phyloP scores from a whole-genome alignment of 2,113 vertebrate species.

The Rhagologus leucostigma region DNA sequence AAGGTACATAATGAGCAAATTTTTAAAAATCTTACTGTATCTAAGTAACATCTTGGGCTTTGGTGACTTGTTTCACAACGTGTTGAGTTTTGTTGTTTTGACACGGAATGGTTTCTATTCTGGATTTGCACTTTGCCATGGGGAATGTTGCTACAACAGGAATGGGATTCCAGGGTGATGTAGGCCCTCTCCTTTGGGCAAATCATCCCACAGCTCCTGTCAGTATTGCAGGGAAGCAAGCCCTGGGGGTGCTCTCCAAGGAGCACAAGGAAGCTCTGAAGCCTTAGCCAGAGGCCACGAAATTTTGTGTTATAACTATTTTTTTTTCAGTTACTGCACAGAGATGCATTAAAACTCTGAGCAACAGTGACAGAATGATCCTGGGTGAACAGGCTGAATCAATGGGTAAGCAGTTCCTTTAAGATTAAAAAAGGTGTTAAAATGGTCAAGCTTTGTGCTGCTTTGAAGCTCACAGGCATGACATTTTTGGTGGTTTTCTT shows the following conservation, averaged over 20 bases:
- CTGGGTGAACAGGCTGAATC: background rate
- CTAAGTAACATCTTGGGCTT: background rate
- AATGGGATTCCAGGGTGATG: background rate
- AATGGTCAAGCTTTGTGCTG: background rate
- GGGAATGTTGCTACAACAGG: background rate
- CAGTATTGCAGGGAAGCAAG: fast-evolving
- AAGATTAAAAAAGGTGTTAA: background rate
- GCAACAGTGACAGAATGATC: background rate
- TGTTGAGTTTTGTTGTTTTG: background rate
- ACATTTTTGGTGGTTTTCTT: background rate
- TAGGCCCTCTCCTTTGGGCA: background rate
- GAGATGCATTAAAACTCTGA: background rate
- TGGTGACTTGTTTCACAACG: background rate
- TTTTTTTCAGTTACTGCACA: background rate
- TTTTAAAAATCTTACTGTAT: fast-evolving
- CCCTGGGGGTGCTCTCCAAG: background rate
- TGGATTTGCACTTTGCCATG: background rate
- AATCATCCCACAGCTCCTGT: background rate
- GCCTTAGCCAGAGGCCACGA: background rate
- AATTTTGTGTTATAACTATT: background rate
- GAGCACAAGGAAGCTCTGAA: background rate
- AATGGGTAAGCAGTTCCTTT: background rate
- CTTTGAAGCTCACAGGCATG: background rate
- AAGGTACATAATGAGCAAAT: background rate
- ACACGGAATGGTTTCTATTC: fast-evolving